phyloP scores from a whole-genome alignment of 2,797 vertebrate species.

The Acipenser transmontanus region DNA sequence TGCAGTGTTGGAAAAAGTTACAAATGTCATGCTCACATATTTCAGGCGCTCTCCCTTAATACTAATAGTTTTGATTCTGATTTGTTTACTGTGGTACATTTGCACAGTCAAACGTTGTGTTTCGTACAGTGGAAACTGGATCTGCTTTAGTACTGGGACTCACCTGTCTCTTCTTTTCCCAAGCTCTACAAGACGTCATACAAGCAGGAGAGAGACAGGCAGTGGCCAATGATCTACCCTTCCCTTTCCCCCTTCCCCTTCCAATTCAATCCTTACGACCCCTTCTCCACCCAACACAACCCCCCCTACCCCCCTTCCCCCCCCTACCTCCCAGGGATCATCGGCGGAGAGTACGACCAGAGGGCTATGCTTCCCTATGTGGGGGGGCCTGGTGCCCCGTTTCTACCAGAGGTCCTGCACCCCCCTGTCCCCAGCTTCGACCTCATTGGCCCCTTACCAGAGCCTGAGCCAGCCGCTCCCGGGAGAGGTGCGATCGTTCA shows the following conservation, averaged over 20 bases:
- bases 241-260: not conserved
- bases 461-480: constrained; percentile 7
- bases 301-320: constrained; percentile 27
- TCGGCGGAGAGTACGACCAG: constrained; percentile 59
- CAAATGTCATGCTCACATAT: too few relatives aligned
- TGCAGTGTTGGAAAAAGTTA: too few relatives aligned
- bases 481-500: constrained; percentile 17
- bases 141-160: too few relatives aligned
- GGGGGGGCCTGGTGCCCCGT: constrained; percentile 37
- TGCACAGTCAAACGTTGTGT: too few relatives aligned
- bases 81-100: too few relatives aligned
- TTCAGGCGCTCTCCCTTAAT: too few relatives aligned
- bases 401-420: too few relatives aligned
- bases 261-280: constrained; percentile 19
- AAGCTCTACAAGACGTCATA: constrained; percentile 52
- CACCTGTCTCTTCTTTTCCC: not conserved
- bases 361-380: constrained; percentile 32
- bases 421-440: constrained; percentile 39
- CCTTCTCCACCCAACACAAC: not conserved
- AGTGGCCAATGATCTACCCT: too few relatives aligned
- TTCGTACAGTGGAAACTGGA: too few relatives aligned
- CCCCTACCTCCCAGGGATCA: constrained; percentile 49
- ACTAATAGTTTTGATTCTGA: too few relatives aligned
- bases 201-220: constrained; percentile 16
- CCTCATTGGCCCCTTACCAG: constrained; percentile 37